These are phyloP conservation scores for Amphiura filiformis DNA, from an alignment of 35 echinoderm and acorn worm species.

Conservation along the genomic window DNA sequence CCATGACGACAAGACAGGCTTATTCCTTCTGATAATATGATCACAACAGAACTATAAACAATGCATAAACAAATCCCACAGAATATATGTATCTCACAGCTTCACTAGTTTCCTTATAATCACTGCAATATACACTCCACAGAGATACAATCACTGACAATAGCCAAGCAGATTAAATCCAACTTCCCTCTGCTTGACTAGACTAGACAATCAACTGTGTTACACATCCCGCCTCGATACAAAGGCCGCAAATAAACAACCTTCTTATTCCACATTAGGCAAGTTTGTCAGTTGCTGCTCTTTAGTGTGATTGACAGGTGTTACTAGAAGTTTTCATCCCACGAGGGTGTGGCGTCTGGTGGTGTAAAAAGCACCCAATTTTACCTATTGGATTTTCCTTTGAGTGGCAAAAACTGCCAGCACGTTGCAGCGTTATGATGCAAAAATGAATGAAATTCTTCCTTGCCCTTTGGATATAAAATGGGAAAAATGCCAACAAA, in stretches of 20 bases:
- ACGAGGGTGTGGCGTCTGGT: too few relatives aligned
- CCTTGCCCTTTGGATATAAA: not conserved
- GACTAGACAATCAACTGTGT: too few relatives aligned
- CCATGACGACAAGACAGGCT: not conserved
- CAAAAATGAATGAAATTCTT: not conserved
- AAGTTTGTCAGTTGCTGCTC: too few relatives aligned
- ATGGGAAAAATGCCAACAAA: not conserved
- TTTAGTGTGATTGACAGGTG: too few relatives aligned
- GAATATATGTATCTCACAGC: not conserved
- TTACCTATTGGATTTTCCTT: not conserved
- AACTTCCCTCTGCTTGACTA: not conserved
- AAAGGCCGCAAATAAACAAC: too few relatives aligned
- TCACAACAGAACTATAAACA: not conserved
- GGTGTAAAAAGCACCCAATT: too few relatives aligned
- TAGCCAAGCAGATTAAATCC: not conserved
- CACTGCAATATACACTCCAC: not conserved
- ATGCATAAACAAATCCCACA: not conserved
- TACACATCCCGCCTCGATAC: too few relatives aligned
- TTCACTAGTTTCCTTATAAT: not conserved
- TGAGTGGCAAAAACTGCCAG: not conserved
- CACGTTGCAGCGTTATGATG: too few relatives aligned
- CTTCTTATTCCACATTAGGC: too few relatives aligned
- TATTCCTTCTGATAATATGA: not conserved
- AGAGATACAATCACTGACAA: not conserved
- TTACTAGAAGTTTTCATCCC: too few relatives aligned